Percentiles rank a stretch among this genome's conserved stretches.
Conservation (phyloP, 1,140 invertebrate genomes). For the Drosophila arizonae region DNA sequence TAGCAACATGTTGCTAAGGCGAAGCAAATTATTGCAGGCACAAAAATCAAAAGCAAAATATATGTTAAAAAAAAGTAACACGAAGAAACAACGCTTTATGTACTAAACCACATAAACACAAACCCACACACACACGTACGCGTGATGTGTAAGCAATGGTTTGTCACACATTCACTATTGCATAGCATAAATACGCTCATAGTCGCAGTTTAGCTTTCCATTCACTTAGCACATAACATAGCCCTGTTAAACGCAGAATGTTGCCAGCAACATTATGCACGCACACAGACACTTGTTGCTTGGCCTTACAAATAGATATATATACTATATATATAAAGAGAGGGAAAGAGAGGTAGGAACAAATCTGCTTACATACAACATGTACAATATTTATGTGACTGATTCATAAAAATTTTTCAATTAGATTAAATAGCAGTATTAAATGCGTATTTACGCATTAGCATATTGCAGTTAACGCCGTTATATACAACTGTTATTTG, state of each 20-base stretch:
- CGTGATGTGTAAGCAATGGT: not conserved
- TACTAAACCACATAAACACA: conserved; percentile 1
- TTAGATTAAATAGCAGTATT: not conserved
- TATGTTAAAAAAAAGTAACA: not conserved
- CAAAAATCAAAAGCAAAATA: not conserved
- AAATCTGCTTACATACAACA: not conserved
- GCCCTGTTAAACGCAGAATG: conserved; percentile 33
- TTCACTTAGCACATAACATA: conserved; percentile 27
- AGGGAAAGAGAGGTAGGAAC: not conserved
- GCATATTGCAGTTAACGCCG: not conserved
- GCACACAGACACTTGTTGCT: conserved; percentile 34
- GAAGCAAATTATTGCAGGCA: not conserved
- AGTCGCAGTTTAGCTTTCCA: conserved; percentile 5
- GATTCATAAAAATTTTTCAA: conserved; percentile 2
- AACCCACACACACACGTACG: conserved; percentile 7
- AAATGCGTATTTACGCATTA: conserved; percentile 4
- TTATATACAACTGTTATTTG: not conserved
- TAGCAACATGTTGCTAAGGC: conserved; percentile 33
- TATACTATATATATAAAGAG: not conserved
- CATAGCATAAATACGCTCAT: not conserved
- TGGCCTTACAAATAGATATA: not conserved
- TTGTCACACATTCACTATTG: conserved; percentile 6
- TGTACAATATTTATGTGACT: not conserved
- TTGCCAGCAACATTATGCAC: conserved; percentile 14
- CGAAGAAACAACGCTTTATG: conserved; percentile 10